phyloP scores from a whole-genome alignment of 2,113 vertebrate genomes.

The Proteles cristata region DNA sequence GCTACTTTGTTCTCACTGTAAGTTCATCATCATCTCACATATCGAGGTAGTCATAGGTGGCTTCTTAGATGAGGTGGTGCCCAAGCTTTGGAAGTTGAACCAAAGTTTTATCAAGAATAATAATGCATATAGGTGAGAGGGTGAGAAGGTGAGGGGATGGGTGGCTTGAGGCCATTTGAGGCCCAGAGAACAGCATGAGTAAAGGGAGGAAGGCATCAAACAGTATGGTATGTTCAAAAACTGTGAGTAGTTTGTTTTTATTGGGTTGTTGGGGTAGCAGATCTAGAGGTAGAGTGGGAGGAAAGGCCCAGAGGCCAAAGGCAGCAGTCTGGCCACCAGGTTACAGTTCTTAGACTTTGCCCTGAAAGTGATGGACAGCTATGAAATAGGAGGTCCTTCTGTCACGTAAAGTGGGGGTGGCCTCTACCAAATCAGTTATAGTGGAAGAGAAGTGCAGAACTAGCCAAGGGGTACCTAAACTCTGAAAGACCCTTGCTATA shows the following conservation, averaged over 20 bases:
- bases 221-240: not conserved
- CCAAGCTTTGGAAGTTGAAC: not conserved
- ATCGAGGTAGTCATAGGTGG: not conserved
- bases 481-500: not conserved
- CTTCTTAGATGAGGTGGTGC: not conserved
- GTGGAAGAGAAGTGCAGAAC: not conserved
- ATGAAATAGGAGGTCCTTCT: not conserved
- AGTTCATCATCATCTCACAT: not conserved
- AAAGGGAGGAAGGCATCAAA: not conserved
- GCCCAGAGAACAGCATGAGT: not conserved
- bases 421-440: not conserved
- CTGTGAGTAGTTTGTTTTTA: not conserved
- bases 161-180: not conserved
- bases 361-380: not conserved
- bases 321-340: not conserved
- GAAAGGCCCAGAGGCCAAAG: not conserved
- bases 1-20: not conserved
- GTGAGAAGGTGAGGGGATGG: not conserved
- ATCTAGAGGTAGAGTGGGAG: too few relatives aligned
- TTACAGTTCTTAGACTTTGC: not conserved
- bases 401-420: not conserved
- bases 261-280: not conserved
- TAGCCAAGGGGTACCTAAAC: not conserved
- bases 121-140: not conserved
- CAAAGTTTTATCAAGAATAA: not conserved